These are phyloP conservation scores for Agriopis marginaria DNA, from an alignment of 2,888 invertebrate species.

Conservation along the genomic window DNA sequence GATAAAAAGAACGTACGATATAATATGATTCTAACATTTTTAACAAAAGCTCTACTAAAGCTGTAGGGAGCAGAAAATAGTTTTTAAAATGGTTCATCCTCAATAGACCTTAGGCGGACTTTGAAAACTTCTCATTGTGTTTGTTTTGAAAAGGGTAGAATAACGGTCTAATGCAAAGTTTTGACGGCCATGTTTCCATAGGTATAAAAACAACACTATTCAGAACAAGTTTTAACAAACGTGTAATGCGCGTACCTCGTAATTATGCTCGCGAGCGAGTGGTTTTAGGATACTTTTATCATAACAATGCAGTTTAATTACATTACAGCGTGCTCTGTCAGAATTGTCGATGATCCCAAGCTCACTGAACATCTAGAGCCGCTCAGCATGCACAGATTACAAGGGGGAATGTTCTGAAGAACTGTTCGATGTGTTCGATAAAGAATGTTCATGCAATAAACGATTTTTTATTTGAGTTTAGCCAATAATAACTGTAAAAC, in stretches of 20 bases:
- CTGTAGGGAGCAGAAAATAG: slow-evolving; percentile 19
- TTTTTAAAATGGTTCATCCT: slow-evolving; percentile 23
- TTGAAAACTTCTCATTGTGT: slow-evolving; percentile 19
- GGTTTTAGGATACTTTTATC: too few relatives aligned
- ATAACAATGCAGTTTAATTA: too few relatives aligned
- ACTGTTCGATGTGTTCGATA: too few relatives aligned
- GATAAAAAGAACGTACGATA: slow-evolving; percentile 15
- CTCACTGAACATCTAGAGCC: too few relatives aligned
- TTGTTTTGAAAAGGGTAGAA: slow-evolving; percentile 27
- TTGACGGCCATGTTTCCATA: slow-evolving; percentile 8
- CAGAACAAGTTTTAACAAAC: slow-evolving; percentile 10
- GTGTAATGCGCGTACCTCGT: background rate
- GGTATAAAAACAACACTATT: slow-evolving; percentile 23
- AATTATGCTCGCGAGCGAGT: too few relatives aligned
- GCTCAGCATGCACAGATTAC: too few relatives aligned
- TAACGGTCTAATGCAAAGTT: slow-evolving; percentile 19
- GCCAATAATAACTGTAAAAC: background rate
- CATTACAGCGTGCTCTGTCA: too few relatives aligned
- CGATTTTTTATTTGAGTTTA: too few relatives aligned
- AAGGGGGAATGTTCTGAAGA: too few relatives aligned
- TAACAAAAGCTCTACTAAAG: slow-evolving; percentile 11
- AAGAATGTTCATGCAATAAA: too few relatives aligned
- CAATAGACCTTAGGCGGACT: slow-evolving; percentile 14
- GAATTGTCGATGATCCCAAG: too few relatives aligned
- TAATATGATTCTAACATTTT: slow-evolving; percentile 13